phyloP scores from a whole-genome alignment of 2,113 vertebrate genomes.

The Vombatus ursinus region DNA sequence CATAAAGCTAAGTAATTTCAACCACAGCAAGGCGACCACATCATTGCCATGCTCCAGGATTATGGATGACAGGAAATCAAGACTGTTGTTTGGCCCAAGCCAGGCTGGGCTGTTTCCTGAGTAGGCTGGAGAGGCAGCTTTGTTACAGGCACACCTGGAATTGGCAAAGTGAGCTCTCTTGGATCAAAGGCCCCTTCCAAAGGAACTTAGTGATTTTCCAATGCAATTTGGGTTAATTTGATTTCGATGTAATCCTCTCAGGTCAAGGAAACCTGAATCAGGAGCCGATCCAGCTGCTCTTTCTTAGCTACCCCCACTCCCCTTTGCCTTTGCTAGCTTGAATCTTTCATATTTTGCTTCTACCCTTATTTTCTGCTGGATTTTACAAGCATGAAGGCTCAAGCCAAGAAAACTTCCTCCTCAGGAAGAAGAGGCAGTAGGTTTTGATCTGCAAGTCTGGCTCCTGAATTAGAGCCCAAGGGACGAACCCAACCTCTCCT shows the following conservation, averaged over 20 bases:
- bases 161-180: conserved; percentile 68
- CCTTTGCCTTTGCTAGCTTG: conserved; percentile 34
- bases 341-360: background rate
- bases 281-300: conserved; percentile 29
- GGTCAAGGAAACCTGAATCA: conserved; percentile 52
- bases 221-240: conserved; percentile 51
- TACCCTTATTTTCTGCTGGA: background rate
- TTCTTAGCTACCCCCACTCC: conserved; percentile 67
- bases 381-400: background rate
- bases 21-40: background rate
- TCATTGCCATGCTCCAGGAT: background rate
- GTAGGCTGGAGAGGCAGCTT: background rate
- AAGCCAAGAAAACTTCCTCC: background rate
- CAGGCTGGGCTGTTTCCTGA: background rate
- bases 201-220: conserved; percentile 55
- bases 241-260: conserved; percentile 62
- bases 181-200: background rate
- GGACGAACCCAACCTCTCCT: background rate
- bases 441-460: background rate
- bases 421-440: background rate
- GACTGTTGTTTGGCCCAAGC: background rate
- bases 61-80: background rate
- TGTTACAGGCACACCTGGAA: conserved; percentile 34
- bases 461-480: background rate
- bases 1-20: background rate